A percentile compares a stretch with the other conserved stretches of the same genome.
Conservation (phyloP, 2,113 vertebrate genomes). For the Chlorodrepanis virens region DNA sequence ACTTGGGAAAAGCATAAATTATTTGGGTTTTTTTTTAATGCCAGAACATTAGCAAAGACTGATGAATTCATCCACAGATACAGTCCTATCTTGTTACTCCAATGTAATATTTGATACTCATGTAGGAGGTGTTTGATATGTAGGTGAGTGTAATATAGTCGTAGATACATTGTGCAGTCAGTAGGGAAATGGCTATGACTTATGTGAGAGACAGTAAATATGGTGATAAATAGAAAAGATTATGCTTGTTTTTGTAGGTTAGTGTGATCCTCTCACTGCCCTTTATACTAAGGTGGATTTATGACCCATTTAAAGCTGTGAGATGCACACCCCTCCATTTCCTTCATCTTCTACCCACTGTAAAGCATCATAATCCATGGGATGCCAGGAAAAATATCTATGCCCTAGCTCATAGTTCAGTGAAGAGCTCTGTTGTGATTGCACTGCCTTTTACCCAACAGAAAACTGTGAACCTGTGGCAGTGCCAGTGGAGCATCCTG, state of each 20-base stretch:
- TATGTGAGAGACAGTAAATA: not conserved
- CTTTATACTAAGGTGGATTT: not conserved
- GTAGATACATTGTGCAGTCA: not conserved
- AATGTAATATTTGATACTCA: not conserved
- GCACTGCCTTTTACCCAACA: not conserved
- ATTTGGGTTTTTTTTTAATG: not conserved
- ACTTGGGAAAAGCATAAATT: accelerated
- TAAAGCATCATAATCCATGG: not conserved
- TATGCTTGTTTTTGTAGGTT: not conserved
- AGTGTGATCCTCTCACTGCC: not conserved
- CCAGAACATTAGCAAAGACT: not conserved
- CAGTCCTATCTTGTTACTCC: not conserved
- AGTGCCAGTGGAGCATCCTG: not conserved
- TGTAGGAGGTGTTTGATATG: not conserved
- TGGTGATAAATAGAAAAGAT: not conserved
- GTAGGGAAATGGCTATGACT: not conserved
- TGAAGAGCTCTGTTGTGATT: not conserved
- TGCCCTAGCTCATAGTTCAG: not conserved
- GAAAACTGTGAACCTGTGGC: not conserved
- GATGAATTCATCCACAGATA: not conserved
- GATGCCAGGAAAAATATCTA: not conserved
- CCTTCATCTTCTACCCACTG: not conserved
- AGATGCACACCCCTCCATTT: not conserved
- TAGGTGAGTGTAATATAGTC: not conserved
- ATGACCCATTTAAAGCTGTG: not conserved